Percentiles rank a stretch among this genome's conserved stretches.
phyloP scores from a whole-genome alignment of 2,113 vertebrate species.

The Ellobius talpinus region DNA sequence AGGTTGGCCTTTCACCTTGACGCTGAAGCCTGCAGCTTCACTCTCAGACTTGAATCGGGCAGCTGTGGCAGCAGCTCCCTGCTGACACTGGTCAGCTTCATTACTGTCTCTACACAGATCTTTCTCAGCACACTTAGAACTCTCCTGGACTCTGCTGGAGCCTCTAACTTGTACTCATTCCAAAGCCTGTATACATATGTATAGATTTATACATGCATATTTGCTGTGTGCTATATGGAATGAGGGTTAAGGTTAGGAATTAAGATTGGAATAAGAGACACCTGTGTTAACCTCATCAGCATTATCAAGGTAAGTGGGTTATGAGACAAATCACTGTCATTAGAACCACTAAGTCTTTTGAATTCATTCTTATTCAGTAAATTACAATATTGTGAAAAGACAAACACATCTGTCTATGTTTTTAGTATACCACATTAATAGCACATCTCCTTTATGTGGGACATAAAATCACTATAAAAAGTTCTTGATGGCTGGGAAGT shows the following conservation, averaged over 20 bases:
- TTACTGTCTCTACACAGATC: neutral
- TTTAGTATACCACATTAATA: neutral
- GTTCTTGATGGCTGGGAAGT: neutral
- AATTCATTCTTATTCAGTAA: neutral
- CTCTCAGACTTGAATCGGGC: neutral
- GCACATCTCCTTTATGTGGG: neutral
- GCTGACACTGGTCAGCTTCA: neutral
- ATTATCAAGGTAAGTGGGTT: neutral
- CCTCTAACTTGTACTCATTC: neutral
- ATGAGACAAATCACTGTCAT: neutral
- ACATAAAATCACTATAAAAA: neutral
- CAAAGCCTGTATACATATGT: too few species aligned
- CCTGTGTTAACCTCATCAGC: fast-evolving
- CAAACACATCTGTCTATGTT: neutral
- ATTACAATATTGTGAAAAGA: neutral
- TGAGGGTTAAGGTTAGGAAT: neutral
- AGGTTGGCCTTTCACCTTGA: neutral
- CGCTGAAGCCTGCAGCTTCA: neutral
- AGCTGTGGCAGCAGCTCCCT: too few species aligned
- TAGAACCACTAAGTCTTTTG: too few species aligned
- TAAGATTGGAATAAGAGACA: too few species aligned
- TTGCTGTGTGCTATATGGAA: neutral
- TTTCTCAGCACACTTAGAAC: neutral
- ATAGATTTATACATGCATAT: neutral
- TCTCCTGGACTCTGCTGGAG: neutral